Conservation (phyloP, 2,797 vertebrate genomes). For the Leucoraja ocellata region DNA sequence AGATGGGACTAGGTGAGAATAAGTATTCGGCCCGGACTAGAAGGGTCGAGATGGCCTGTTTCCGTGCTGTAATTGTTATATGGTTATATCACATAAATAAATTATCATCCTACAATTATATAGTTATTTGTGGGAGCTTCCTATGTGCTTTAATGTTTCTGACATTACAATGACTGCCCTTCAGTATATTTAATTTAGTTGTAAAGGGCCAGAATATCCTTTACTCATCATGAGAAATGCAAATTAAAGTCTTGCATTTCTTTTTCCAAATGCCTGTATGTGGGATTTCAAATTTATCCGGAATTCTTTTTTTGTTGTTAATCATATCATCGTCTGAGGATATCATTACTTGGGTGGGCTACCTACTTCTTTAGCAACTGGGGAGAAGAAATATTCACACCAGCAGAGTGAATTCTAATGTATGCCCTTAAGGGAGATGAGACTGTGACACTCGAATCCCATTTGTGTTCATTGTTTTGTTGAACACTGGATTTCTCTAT, state of each 20-base stretch:
- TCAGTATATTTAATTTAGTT: background rate
- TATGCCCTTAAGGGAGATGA: background rate
- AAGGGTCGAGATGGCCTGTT: too few species aligned
- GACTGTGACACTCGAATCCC: background rate
- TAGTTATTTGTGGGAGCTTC: background rate
- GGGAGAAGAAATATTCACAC: background rate
- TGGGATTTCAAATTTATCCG: background rate
- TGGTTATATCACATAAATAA: too few species aligned
- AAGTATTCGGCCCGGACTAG: too few species aligned
- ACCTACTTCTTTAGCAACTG: background rate
- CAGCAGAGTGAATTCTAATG: background rate
- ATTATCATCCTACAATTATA: too few species aligned
- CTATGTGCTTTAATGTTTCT: background rate
- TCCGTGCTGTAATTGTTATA: too few species aligned
- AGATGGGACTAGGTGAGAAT: too few species aligned
- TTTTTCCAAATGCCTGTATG: background rate
- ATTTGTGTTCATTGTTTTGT: background rate
- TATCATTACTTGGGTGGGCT: background rate
- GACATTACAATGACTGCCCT: background rate
- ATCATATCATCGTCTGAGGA: background rate
- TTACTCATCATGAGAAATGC: background rate
- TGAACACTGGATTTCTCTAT: background rate
- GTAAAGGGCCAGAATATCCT: background rate
- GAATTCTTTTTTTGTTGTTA: background rate
- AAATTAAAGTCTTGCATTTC: background rate